Base-by-base conservation (phyloP, 1,140 invertebrate genomes). In the Meloidogyne floridensis region DNA sequence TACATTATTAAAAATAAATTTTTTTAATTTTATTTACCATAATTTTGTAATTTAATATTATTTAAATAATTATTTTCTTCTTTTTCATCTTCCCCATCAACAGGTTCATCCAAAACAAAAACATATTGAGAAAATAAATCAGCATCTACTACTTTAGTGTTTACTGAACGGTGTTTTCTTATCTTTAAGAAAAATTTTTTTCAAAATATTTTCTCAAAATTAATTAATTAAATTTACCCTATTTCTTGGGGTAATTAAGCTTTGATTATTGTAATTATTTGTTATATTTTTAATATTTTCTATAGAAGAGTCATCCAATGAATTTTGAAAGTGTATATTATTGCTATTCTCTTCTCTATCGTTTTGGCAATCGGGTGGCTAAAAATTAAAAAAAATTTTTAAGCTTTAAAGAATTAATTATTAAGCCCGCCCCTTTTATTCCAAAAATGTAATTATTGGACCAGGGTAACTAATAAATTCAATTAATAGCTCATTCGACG, bases 61-160 rank as follows among this genome's bases (percentile, higher is more conserved):
- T 32, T 32, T 32, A 32, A 32, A 32, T 18, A n/a, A 51, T 7
- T 18, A 5, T 71, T 10, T 32, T 18, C 32, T 72, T 43, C 65
- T 18, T 43, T 43, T 2, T 80, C 42, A 47, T 47, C 51, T 56
- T 79, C 75, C 53, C 15, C 76, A 59, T 15, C 82, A 78, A 82
- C 73, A 18, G 77, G 65, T 11, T 79, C 72, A 65, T 89, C 88
- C 72, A 89, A 70, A 6, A 89, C 88, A 72, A 87, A 89, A n/a
- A 89, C 82, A 20, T 86, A 89, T 72, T 89, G 87, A 2, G 88
- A 90, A 43, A 88, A 85, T 15, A 89, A 79, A 74, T 89, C 88
- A 0, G 81, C 84, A 15, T 81, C 82, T 11, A 80, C 54, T 15
- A 79, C 47, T 11, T 13, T 59, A 59, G 13, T 59, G 5, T n/a